A percentile compares a stretch with the other conserved stretches of the same genome.
phyloP scores from a whole-genome alignment of 2,888 invertebrate species.

The Latrodectus hesperus region DNA sequence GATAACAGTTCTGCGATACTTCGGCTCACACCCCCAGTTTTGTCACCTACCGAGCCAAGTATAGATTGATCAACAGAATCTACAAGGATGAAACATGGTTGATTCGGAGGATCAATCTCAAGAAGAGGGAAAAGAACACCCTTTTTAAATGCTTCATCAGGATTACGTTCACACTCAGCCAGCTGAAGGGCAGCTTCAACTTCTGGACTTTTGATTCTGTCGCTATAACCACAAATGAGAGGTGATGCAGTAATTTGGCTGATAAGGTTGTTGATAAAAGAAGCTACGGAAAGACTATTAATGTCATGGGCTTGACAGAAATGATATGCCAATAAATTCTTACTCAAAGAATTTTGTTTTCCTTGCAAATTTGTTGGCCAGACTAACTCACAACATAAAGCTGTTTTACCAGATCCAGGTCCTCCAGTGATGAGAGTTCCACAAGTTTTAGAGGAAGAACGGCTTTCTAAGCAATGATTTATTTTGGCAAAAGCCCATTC shows the following conservation, averaged over 20 bases:
- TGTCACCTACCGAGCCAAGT: constrained; percentile 67
- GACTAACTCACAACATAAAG: constrained; percentile 73
- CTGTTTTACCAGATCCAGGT: constrained; percentile 94
- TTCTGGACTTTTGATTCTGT: constrained; percentile 86
- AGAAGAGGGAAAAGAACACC: constrained; percentile 89
- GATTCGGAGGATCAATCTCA: constrained; percentile 87
- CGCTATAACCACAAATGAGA: constrained; percentile 80
- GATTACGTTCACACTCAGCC: constrained; percentile 88
- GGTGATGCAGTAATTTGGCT: constrained; percentile 83
- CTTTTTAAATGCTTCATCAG: constrained; percentile 92
- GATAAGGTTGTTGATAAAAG: constrained; percentile 88
- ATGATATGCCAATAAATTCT: constrained; percentile 88
- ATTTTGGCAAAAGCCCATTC: constrained; percentile 98
- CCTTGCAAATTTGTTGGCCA: constrained; percentile 73
- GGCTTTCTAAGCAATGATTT: constrained; percentile 90
- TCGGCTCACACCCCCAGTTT: constrained; percentile 75
- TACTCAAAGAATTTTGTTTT: constrained; percentile 80
- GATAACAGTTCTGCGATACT: constrained; percentile 89
- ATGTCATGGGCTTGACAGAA: constrained; percentile 85
- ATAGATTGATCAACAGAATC: constrained; percentile 91
- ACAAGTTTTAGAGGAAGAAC: constrained; percentile 81
- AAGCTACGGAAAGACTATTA: constrained; percentile 87
- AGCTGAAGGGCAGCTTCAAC: constrained; percentile 86
- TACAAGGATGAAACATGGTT: constrained; percentile 88
- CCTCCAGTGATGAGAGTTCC: constrained; percentile 93